A percentile compares a stretch with the other conserved stretches of the same genome.
Conservation (phyloP, 2,888 invertebrate genomes). For the Pelosia muscerda region DNA sequence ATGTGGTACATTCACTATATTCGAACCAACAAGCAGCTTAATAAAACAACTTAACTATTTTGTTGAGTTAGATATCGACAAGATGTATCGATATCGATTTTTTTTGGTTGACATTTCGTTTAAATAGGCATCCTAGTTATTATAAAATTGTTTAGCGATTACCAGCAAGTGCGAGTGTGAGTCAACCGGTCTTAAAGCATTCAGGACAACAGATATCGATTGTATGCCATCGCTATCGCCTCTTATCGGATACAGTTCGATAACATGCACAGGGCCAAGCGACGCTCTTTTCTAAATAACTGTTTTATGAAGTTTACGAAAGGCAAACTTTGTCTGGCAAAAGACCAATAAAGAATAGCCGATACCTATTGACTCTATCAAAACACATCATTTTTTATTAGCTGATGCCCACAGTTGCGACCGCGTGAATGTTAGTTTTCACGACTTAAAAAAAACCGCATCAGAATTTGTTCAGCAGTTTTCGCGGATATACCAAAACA, state of each 20-base stretch:
- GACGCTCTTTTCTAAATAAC: constrained; percentile 24
- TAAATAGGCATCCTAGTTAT: neutral
- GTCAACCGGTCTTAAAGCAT: constrained; percentile 32
- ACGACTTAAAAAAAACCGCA: no score
- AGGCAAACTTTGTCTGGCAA: neutral
- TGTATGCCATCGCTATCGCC: constrained; percentile 57
- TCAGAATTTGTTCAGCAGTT: no score
- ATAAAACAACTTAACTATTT: no score
- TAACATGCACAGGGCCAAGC: constrained; percentile 45
- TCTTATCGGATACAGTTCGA: constrained; percentile 53
- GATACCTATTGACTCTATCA: neutral
- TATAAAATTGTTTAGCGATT: constrained; percentile 13
- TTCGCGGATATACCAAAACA: no score
- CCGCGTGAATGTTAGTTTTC: no score
- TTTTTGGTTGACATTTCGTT: neutral
- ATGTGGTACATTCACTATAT: no score
- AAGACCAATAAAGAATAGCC: neutral
- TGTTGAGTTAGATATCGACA: no score
- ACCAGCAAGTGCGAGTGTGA: constrained; percentile 33
- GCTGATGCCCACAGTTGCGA: no score
- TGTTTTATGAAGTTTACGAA: neutral
- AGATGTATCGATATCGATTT: no score
- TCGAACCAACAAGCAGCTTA: no score
- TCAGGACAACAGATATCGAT: constrained; percentile 62
- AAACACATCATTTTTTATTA: neutral